Percentiles rank a stretch among this genome's conserved stretches.
These are phyloP conservation scores for Boleophthalmus pectinirostris DNA, from an alignment of 2,113 vertebrate genomes.

Conservation along the genomic window DNA sequence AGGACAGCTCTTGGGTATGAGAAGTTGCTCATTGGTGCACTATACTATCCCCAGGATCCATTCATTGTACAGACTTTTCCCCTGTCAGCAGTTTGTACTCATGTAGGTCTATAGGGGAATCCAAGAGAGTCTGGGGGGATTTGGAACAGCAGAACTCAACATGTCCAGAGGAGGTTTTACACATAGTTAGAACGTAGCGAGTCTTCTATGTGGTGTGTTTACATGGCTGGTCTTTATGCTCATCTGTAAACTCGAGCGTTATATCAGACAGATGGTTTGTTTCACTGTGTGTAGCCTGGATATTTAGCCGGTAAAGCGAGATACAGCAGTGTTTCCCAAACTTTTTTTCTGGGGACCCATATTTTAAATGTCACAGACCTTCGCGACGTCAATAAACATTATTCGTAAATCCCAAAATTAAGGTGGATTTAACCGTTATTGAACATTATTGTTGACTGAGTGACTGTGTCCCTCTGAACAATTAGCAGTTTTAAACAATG, in stretches of 20 bases:
- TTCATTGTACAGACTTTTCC: slow-evolving; percentile 1
- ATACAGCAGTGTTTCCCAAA: no score
- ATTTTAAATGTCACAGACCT: no score
- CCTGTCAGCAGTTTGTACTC: background rate
- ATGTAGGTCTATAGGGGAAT: background rate
- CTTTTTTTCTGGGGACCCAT: no score
- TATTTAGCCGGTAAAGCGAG: no score
- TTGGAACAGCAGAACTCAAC: background rate
- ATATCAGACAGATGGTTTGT: background rate
- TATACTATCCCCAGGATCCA: background rate
- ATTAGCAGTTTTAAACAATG: no score
- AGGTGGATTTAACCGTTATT: no score
- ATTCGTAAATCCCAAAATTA: no score
- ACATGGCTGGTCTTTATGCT: background rate
- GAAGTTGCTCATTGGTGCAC: slow-evolving; percentile 4
- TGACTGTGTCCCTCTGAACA: no score
- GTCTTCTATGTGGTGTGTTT: background rate
- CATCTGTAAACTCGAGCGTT: background rate
- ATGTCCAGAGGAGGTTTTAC: background rate
- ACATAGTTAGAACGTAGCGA: background rate
- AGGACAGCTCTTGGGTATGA: background rate
- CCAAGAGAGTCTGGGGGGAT: background rate
- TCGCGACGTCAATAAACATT: no score
- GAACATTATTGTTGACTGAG: no score
- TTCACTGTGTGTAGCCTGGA: no score